Evolutionary conservation across 2,113 vertebrate species (phyloP).

Genomic region (Lepus timidus): DNA sequence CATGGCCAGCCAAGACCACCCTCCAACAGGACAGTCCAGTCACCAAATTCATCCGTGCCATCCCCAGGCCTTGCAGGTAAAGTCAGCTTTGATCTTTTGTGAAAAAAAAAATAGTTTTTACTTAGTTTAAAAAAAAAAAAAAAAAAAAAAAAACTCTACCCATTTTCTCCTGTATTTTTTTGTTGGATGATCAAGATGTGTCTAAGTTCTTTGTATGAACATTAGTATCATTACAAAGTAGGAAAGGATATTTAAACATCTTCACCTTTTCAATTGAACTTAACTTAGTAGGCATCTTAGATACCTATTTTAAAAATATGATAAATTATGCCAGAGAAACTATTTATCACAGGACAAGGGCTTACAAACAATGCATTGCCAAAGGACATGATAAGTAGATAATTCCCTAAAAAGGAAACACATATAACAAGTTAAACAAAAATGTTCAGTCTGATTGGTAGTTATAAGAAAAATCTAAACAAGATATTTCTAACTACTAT

Average conservation of each 20-base stretch:
- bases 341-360: neutral
- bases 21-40: slow-evolving; percentile 89
- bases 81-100: neutral
- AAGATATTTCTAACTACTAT: slow-evolving; percentile 18
- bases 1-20: slow-evolving; percentile 86
- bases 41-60: slow-evolving; percentile 91
- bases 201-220: neutral
- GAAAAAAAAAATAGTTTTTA: neutral
- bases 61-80: slow-evolving; percentile 90
- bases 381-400: neutral
- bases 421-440: neutral
- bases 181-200: neutral
- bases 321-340: slow-evolving; percentile 21
- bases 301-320: neutral
- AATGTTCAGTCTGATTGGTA: neutral
- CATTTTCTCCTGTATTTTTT: neutral
- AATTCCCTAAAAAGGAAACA: neutral
- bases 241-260: slow-evolving; percentile 23
- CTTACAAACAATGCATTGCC: neutral
- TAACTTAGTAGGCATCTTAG: neutral
- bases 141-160: neutral
- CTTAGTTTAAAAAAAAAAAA: neutral
- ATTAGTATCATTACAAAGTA: neutral
- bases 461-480: neutral
- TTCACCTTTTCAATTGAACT: slow-evolving; percentile 35